These are phyloP conservation scores for Hypselothyrea guttata DNA, from an alignment of 2,888 invertebrate species.

Conservation along the genomic window DNA sequence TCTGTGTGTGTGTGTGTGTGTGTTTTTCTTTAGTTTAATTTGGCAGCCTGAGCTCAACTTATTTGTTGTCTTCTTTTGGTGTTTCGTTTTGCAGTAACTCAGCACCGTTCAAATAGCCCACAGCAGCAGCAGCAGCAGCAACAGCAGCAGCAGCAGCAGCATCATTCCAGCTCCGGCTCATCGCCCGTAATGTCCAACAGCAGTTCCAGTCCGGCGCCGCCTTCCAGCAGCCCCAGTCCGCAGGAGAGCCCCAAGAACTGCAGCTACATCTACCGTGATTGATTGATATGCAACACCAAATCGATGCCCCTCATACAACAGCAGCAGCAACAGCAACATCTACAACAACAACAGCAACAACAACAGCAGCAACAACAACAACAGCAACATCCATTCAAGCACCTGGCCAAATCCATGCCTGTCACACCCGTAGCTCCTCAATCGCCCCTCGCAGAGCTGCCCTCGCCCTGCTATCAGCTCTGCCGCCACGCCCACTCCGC, in stretches of 20 bases:
- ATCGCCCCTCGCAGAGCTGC: slow-evolving; percentile 64
- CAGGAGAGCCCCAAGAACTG: slow-evolving; percentile 83
- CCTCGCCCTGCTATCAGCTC: slow-evolving; percentile 61
- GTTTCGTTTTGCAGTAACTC: slow-evolving; percentile 80
- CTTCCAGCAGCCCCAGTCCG: slow-evolving; percentile 83
- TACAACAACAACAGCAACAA: slow-evolving; percentile 30
- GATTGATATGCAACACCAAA: slow-evolving; percentile 83
- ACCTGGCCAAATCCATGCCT: slow-evolving; percentile 62
- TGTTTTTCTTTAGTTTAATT: slow-evolving; percentile 30
- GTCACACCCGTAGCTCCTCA: slow-evolving; percentile 73
- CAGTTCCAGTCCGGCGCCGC: slow-evolving; percentile 83
- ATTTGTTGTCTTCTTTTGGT: slow-evolving; percentile 2
- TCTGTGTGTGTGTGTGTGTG: slow-evolving; percentile 13
- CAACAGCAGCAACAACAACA: slow-evolving; percentile 27
- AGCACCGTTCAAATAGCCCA: slow-evolving; percentile 83
- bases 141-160: slow-evolving; percentile 76
- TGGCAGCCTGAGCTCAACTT: neutral
- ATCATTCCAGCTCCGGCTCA: slow-evolving; percentile 82
- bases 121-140: slow-evolving; percentile 78
- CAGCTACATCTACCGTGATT: slow-evolving; percentile 83
- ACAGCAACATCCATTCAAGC: slow-evolving; percentile 39
- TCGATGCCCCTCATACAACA: slow-evolving; percentile 82
- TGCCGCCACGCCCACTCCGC: slow-evolving; percentile 53
- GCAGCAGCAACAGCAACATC: slow-evolving; percentile 5
- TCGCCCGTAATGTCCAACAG: slow-evolving; percentile 83